phyloP scores from a whole-genome alignment of 2,888 invertebrate species.

The Stomorhina lunata region DNA sequence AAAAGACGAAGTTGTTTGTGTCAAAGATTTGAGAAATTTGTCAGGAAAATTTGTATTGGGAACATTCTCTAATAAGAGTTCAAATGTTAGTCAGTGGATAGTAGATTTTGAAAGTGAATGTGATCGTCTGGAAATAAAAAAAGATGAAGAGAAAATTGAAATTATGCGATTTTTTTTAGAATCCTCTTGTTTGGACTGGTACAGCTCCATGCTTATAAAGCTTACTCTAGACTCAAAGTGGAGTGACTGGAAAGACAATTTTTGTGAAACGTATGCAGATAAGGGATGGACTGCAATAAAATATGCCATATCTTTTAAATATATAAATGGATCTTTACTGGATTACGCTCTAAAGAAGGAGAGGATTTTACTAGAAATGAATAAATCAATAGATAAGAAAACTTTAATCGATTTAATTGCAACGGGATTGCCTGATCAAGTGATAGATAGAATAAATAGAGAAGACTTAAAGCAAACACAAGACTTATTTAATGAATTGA shows the following conservation, averaged over 20 bases:
- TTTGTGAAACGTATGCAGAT: constrained; percentile 68
- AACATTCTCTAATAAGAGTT: constrained; percentile 28
- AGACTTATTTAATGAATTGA: constrained; percentile 72
- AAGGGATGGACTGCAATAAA: constrained; percentile 6
- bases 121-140: constrained; percentile 28
- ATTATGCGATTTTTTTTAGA: constrained; percentile 65
- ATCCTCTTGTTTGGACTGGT: constrained; percentile 66
- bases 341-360: constrained; percentile 62
- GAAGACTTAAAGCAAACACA: constrained; percentile 44
- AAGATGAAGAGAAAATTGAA: constrained; percentile 47
- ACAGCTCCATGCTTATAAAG: constrained; percentile 67
- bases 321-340: constrained; percentile 68
- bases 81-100: constrained; percentile 53
- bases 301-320: constrained; percentile 59
- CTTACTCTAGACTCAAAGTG: constrained; percentile 63
- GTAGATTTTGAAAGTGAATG: constrained; percentile 49
- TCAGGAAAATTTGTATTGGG: constrained; percentile 40
- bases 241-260: constrained; percentile 64
- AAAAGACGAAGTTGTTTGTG: not conserved
- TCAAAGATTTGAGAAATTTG: constrained; percentile 20
- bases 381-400: constrained; percentile 53
- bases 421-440: constrained; percentile 68
- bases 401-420: constrained; percentile 71
- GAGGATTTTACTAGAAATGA: constrained; percentile 50
- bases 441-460: constrained; percentile 33